These are phyloP conservation scores for Tupiocoris notatus DNA, from an alignment of 2,888 invertebrate genomes.

Conservation along the genomic window DNA sequence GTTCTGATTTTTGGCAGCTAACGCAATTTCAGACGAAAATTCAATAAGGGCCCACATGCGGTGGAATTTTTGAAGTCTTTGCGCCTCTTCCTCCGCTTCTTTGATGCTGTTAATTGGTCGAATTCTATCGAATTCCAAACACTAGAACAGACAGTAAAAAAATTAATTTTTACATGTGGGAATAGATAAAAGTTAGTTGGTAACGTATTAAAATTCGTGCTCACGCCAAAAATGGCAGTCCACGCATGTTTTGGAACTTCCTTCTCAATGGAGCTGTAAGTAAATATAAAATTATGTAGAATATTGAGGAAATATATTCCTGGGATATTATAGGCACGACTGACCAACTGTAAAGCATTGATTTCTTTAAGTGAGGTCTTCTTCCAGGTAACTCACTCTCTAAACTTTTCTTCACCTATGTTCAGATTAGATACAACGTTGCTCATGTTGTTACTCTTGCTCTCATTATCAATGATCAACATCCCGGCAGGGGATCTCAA, in stretches of 20 bases:
- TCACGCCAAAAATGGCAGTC: no score
- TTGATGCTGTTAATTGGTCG: slow-evolving; percentile 55
- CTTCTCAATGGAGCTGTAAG: no score
- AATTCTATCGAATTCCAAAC: slow-evolving; percentile 56
- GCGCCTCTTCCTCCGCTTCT: slow-evolving; percentile 61
- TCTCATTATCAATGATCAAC: neutral
- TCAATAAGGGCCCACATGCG: slow-evolving; percentile 68
- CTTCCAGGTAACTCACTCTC: slow-evolving; percentile 2
- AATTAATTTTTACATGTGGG: no score
- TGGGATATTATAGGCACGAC: no score
- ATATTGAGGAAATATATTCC: no score
- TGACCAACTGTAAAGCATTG: no score
- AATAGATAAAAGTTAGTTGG: no score
- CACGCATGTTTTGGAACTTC: no score
- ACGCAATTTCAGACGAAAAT: slow-evolving; percentile 48
- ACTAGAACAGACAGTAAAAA: slow-evolving; percentile 54
- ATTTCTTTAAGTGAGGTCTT: no score
- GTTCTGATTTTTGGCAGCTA: no score
- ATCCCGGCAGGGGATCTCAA: neutral
- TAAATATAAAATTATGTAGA: no score
- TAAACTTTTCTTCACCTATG: neutral
- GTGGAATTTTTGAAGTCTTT: slow-evolving; percentile 60
- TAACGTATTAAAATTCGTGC: no score
- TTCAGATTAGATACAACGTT: neutral
- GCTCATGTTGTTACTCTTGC: neutral